Evolutionary conservation across 2,797 vertebrate species (phyloP), one percentile per base, ranked within the genome.

Genomic region (Novumbra hubbsi): DNA sequence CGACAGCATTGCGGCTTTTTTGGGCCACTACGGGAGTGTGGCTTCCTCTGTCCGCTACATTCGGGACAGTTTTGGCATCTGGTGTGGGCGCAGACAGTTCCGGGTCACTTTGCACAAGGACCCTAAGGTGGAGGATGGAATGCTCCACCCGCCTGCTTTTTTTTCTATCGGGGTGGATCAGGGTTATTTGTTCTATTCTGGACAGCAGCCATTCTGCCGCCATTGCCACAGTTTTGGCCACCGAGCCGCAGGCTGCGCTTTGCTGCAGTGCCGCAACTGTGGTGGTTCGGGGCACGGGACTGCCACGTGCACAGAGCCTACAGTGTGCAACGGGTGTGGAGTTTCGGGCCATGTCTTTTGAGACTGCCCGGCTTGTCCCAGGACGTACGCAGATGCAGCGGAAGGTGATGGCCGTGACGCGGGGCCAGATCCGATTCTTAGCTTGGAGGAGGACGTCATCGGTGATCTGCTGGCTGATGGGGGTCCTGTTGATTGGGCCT

Each of bases 151-250:
- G 0, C 78, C 75, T 0, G 72, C 64, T 3, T 19, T 6, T 3
- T 72, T 80, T 16, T 2, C 30, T 5, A 72, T 74, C 1, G 75
- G 78, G 0, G 14, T 15, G 0, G 27, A 77, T 17, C 9, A n/a
- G 16, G 75, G 79, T 0, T 77, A 55, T 1, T 19, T 77, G 0
- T 45, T 67, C 1, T 75, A 73, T 2, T 62, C 38, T 0, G 73
- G 76, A 0, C 71, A 78, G 17, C 76, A 71, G 0, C 1, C 66
- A 1, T 78, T 70, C n/a, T 78, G 76, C n/a, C 7, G 71, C 0
- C 2, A 27, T 15, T 80, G 73, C 48, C 62, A 72, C 0, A 52
- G 11, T 0, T 7, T 66, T 0, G 75, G 75, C 0, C 71, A 76
- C 0, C 15, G 2, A 0, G 68, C 52, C 5, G n/a, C n/a, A 5